Base-by-base conservation (phyloP, 2,888 invertebrate genomes). In the Phragmatobia fuliginosa region DNA sequence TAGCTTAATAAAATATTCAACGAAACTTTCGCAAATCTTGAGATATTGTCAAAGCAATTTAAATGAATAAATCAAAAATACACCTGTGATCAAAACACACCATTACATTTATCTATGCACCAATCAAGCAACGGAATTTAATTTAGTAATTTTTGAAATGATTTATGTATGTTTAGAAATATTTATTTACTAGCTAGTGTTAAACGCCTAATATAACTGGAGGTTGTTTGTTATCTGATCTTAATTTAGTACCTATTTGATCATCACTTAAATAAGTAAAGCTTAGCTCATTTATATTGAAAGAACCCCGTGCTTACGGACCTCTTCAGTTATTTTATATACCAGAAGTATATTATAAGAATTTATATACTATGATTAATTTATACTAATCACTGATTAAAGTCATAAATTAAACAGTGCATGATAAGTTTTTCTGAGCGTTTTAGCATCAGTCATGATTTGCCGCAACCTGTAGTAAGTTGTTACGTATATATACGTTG, bases 141-240 rank as follows among this genome's bases (percentile, higher is more conserved):
- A 78, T 72, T 67, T 60, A 72, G 62, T 58, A 60, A 58, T 72
- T 68, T 71, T 71, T 21, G 25, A 59, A 59, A 63, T 78, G 67
- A 74, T 71, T 65, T 67, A 77, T 69, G 64, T 62, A 62, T 52
- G 68, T 73, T 70, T 41, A 52, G 60, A 72, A 78, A 75, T 75
- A 75, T 76, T 68, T 76, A 73, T 79, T 74, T 74, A 64, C 71
- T 62, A 49, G 74, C 71, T 62, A 49, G 74, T 71, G 56, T 72
- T 75, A 68, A 74, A 78, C 67, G 74, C 69, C 68, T 65, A 75
- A 78, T 73, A 74, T 73, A 71, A 61, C 64, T 78, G 74, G 74
- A 81, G 81, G 80, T 80, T 82, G 62, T 41, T 32, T 45, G 62
- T 76, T 78, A 78, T 75, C 78, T 78, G 80, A 81, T 81, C 63